Conservation (phyloP, 2,797 vertebrate genomes). For the Helicolenus hilgendorfi region DNA sequence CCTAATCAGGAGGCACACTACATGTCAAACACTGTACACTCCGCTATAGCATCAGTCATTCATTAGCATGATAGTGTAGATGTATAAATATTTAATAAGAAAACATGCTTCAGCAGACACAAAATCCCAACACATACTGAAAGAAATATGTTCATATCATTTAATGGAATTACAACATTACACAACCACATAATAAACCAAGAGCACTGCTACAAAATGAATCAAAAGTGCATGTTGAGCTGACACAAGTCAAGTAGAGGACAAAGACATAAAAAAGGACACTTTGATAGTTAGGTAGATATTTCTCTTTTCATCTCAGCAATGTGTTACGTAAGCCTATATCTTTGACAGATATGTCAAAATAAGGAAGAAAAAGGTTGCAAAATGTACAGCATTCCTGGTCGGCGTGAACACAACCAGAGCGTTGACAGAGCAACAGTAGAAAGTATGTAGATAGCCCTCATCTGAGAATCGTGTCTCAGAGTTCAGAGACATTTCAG, state of each 20-base stretch:
- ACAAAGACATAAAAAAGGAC: conserved; percentile 42
- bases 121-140: conserved; percentile 9
- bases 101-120: conserved; percentile 18
- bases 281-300: conserved; percentile 16
- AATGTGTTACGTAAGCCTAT: background rate
- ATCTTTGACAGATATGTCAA: background rate
- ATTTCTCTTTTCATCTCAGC: conserved; percentile 4
- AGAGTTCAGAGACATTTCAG: conserved; percentile 22
- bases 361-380: conserved; percentile 5
- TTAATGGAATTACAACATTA: conserved; percentile 44
- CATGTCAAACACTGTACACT: background rate
- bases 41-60: background rate
- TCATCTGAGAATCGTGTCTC: conserved; percentile 50
- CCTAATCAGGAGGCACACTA: background rate
- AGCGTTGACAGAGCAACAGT: background rate
- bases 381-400: background rate
- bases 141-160: conserved; percentile 23
- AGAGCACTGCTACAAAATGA: conserved; percentile 33
- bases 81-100: conserved; percentile 16
- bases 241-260: conserved; percentile 19
- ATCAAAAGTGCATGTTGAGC: conserved; percentile 52
- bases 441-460: conserved; percentile 14
- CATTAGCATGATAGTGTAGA: background rate
- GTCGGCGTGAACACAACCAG: background rate
- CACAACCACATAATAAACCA: conserved; percentile 12